Percentiles rank a stretch among this genome's conserved stretches.
These are phyloP conservation scores for Athrips mouffetella DNA, from an alignment of 2,888 invertebrate species.

Conservation along the genomic window DNA sequence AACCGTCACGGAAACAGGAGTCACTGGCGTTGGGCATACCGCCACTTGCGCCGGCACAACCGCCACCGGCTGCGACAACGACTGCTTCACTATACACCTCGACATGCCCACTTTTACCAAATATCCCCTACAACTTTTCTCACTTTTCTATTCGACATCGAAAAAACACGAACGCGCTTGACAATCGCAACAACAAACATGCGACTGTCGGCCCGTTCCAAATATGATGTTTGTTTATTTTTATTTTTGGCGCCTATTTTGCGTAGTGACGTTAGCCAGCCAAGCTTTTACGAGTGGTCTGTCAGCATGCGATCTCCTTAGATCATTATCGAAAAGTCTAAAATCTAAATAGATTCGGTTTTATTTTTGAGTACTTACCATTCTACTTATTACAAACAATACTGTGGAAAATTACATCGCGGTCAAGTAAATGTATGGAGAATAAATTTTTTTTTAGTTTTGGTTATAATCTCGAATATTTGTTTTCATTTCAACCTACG, in stretches of 20 bases:
- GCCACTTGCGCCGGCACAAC: constrained; percentile 33
- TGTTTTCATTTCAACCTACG: no score
- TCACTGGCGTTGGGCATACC: constrained; percentile 27
- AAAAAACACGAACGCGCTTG: constrained; percentile 39
- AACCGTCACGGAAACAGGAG: constrained; percentile 30
- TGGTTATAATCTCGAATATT: no score
- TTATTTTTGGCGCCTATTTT: constrained; percentile 74
- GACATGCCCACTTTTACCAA: constrained; percentile 49
- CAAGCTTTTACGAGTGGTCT: constrained; percentile 39
- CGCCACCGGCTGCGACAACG: constrained; percentile 54
- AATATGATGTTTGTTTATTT: constrained; percentile 75
- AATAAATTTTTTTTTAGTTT: no score
- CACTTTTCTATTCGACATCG: constrained; percentile 29
- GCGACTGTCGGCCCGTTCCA: constrained; percentile 73
- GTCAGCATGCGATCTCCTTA: constrained; percentile 17
- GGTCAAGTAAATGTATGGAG: no score
- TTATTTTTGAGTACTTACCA: background rate
- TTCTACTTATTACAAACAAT: no score
- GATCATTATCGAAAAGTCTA: background rate
- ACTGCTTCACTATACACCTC: constrained; percentile 72
- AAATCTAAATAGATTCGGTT: background rate
- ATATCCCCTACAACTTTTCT: constrained; percentile 25
- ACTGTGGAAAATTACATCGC: no score
- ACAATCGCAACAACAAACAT: constrained; percentile 64
- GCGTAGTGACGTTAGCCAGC: constrained; percentile 53